Evolutionary conservation across 1,140 invertebrate genomes (phyloP).

Genomic region (Diachasma alloeum): DNA sequence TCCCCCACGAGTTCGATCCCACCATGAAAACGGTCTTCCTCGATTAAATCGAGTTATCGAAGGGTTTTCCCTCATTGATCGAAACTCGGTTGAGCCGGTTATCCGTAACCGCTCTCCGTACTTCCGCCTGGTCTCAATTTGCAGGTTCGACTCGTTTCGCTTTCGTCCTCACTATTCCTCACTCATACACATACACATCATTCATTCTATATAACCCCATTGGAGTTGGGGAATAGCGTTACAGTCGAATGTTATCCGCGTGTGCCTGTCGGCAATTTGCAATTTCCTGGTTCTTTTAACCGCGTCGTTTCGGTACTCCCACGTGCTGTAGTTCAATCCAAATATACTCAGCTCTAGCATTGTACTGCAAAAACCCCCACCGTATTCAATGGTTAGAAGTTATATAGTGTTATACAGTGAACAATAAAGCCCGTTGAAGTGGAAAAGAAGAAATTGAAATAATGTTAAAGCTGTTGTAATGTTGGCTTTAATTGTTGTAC

Average conservation of each 20-base stretch:
- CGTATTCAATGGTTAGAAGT: not conserved
- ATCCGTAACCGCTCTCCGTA: slow-evolving; percentile 28
- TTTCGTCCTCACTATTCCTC: not conserved
- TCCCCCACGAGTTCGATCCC: not conserved
- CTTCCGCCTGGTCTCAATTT: slow-evolving; percentile 50
- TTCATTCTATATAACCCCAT: not conserved
- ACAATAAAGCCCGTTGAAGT: not conserved
- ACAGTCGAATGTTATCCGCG: slow-evolving; percentile 7
- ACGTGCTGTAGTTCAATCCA: slow-evolving; percentile 24
- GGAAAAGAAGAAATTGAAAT: not conserved
- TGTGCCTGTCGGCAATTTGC: slow-evolving; percentile 54
- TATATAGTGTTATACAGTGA: not conserved
- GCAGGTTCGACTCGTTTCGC: slow-evolving; percentile 50
- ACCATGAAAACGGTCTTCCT: slow-evolving; percentile 9
- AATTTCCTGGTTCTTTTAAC: slow-evolving; percentile 59
- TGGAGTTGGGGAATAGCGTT: not conserved
- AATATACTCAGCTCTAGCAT: slow-evolving; percentile 1
- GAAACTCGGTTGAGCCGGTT: slow-evolving; percentile 25
- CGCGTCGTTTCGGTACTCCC: slow-evolving; percentile 34
- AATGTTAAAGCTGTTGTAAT: not conserved
- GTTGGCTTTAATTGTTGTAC: not conserved
- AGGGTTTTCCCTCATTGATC: slow-evolving; percentile 19
- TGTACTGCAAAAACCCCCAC: not conserved
- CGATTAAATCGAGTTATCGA: slow-evolving; percentile 11
- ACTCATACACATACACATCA: not conserved